These are phyloP conservation scores for Stramonita haemastoma DNA, from an alignment of 2,888 invertebrate genomes.

Conservation along the genomic window DNA sequence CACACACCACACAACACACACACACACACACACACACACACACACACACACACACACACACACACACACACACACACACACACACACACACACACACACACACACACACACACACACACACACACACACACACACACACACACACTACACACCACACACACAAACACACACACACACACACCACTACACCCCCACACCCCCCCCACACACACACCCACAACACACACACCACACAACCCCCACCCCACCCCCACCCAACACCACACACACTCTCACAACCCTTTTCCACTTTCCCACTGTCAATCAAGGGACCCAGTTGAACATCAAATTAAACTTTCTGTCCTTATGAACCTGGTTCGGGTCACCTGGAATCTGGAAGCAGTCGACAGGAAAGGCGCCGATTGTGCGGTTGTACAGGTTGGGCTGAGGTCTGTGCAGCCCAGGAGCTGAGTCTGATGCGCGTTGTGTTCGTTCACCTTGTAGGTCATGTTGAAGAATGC, in stretches of 20 bases:
- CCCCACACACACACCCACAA: neutral
- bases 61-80: neutral
- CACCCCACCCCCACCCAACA: neutral
- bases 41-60: neutral
- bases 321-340: conserved; percentile 23
- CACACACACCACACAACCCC: neutral
- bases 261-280: no score
- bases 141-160: neutral
- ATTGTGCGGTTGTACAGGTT: conserved; percentile 67
- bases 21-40: neutral
- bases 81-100: neutral
- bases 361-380: conserved; percentile 70
- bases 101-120: neutral
- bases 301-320: conserved; percentile 35
- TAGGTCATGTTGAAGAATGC: conserved; percentile 67
- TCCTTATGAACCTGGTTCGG: conserved; percentile 48
- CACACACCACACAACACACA: neutral
- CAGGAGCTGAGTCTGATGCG: conserved; percentile 67
- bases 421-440: conserved; percentile 66
- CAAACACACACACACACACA: neutral
- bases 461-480: conserved; percentile 63
- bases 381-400: conserved; percentile 67
- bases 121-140: neutral
- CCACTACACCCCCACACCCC: neutral
- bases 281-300: neutral